phyloP scores from a whole-genome alignment of 2,888 invertebrate genomes.

The Gymnosoma rotundatum region DNA sequence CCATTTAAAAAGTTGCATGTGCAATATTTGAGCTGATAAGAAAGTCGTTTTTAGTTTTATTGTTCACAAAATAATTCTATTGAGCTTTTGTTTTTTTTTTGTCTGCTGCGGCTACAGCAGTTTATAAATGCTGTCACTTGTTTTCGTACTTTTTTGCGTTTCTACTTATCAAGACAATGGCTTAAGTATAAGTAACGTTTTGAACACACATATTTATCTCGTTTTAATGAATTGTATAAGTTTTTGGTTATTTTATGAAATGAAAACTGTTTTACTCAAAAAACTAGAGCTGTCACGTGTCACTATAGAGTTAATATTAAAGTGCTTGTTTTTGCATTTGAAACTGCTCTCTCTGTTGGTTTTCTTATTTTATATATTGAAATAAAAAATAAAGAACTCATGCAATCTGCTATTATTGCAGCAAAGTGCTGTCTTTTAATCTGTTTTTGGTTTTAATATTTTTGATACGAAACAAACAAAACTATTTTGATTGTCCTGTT shows the following conservation, averaged over 20 bases:
- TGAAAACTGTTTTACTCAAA: conserved; percentile 24
- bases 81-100: conserved; percentile 3
- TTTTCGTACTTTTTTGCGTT: conserved; percentile 26
- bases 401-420: conserved; percentile 53
- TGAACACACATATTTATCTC: conserved; percentile 24
- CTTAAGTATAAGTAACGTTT: conserved; percentile 28
- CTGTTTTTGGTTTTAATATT: conserved; percentile 44
- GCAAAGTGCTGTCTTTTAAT: conserved; percentile 42
- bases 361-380: conserved; percentile 39
- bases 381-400: conserved; percentile 14
- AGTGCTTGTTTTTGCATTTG: conserved; percentile 37
- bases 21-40: no score
- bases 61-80: conserved; percentile 30
- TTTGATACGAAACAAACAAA: conserved; percentile 38
- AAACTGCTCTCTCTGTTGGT: not conserved
- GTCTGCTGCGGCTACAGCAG: conserved; percentile 8
- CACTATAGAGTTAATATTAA: conserved; percentile 63
- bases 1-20: no score
- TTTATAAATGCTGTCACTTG: conserved; percentile 35
- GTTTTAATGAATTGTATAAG: not conserved
- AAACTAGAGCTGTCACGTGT: conserved; percentile 63
- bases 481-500: conserved; percentile 58
- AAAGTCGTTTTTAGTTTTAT: not conserved
- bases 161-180: conserved; percentile 46
- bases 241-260: conserved; percentile 50